Evolutionary conservation across 2,888 invertebrate species (phyloP), one percentile per base, ranked within the genome.

Genomic region (Epirrhoe alternata): DNA sequence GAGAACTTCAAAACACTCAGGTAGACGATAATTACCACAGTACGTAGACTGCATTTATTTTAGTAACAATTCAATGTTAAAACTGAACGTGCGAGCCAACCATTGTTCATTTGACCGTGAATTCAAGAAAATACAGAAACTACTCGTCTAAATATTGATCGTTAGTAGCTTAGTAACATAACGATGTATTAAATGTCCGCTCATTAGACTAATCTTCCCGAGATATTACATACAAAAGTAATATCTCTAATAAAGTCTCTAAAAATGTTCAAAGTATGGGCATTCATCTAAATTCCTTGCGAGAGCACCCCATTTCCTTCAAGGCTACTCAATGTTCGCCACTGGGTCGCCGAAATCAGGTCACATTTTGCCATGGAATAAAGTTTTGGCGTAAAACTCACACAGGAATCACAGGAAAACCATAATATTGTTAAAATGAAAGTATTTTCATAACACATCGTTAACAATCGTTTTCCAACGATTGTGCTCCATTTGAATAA

Each of bases 41-140:
- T 38, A 24, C 56, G 52, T 57, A 61, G 30, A 51, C 14, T 33
- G 14, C 57, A 53, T 71, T 68, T 73, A 73, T 73, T 73, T 71
- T 70, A 17, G 73, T 70, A 69, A 53, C 71, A 59, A 65, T 69
- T 69, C 71, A 73, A 73, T 73, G 72, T 67, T 67, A 63, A 10
- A 54, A 49, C 56, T 57, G 56, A 47, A 61, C 53, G 30, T 38
- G 65, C 61, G 59, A 51, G 73, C 58, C 64, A 67, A 58, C 45
- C 58, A 67, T 61, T 61, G 63, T 66, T 35, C 51, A 30, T 56
- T 66, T 66, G 68, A 68, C 69, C 72, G 62, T 72, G 69, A 72
- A 61, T 33, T 33, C 12, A 12, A 8, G 38, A 42, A 42, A 42
- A 42, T 4, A 12, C 38, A 12, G 38, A 42, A 42, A 42, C 12